These are phyloP conservation scores for Caenorhabditis inopinata DNA, from an alignment of 1,140 invertebrate genomes.

Conservation along the genomic window DNA sequence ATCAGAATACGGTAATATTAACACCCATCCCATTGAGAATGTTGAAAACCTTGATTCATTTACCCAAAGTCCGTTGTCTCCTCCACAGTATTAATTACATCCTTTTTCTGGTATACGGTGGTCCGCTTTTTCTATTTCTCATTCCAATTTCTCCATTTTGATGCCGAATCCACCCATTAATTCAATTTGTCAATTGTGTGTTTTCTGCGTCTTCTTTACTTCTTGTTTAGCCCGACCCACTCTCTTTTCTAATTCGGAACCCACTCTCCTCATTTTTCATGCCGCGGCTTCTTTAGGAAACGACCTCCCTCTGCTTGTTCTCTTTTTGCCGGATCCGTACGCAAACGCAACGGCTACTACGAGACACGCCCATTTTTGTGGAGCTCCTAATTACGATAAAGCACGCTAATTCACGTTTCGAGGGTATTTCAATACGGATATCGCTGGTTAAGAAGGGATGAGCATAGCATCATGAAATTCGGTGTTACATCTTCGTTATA, in stretches of 20 bases:
- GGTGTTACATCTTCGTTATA: background rate
- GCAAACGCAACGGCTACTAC: slow-evolving; percentile 9
- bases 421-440: background rate
- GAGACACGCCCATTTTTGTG: background rate
- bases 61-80: background rate
- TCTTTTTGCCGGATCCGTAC: slow-evolving; percentile 16
- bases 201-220: slow-evolving; percentile 17
- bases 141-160: slow-evolving; percentile 3
- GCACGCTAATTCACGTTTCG: slow-evolving; percentile 14
- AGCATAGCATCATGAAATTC: background rate
- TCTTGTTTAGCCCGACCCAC: background rate
- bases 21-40: too few species aligned
- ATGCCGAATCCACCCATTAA: background rate
- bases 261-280: slow-evolving; percentile 25
- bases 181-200: slow-evolving; percentile 30
- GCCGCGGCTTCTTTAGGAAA: slow-evolving; percentile 13
- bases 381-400: slow-evolving; percentile 15
- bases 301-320: slow-evolving; percentile 1
- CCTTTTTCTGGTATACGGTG: background rate
- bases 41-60: too few species aligned
- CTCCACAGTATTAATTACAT: background rate
- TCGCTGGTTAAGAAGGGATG: background rate
- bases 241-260: slow-evolving; percentile 32
- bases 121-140: background rate
- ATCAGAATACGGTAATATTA: too few species aligned